A percentile compares a stretch with the other conserved stretches of the same genome.
phyloP scores from a whole-genome alignment of 1,140 invertebrate genomes.

The Melipona quadrifasciata region DNA sequence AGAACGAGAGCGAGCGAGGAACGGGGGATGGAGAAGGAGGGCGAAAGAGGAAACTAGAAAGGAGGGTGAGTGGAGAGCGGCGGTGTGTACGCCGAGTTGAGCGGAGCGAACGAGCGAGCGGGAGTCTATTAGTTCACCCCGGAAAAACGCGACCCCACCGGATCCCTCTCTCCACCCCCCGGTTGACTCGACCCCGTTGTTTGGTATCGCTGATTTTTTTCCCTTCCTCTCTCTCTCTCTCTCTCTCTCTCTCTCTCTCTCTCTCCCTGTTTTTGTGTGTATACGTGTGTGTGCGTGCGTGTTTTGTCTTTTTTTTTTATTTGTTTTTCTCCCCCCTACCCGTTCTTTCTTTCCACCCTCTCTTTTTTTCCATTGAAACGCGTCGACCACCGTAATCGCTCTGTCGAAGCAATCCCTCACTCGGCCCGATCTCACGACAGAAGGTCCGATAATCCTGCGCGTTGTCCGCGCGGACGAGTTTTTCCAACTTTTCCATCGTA shows the following conservation, averaged over 20 bases:
- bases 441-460: constrained; percentile 64
- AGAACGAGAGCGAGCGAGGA: constrained; percentile 52
- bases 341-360: constrained; percentile 40
- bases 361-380: constrained; percentile 72
- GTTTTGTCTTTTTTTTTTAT: constrained; percentile 54
- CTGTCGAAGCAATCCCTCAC: constrained; percentile 70
- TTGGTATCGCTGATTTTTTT: constrained; percentile 77
- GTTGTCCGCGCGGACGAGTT: constrained; percentile 49
- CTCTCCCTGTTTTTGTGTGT: too few relatives aligned
- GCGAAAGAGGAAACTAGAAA: constrained; percentile 50
- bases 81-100: constrained; percentile 64
- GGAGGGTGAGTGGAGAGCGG: constrained; percentile 46
- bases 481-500: constrained; percentile 38
- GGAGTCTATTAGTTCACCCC: constrained; percentile 79
- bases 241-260: constrained; percentile 6
- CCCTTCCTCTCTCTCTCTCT: constrained; percentile 49
- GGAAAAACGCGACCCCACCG: constrained; percentile 76
- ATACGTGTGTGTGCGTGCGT: too few relatives aligned
- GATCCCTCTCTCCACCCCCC: constrained; percentile 54
- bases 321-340: constrained; percentile 68
- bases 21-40: constrained; percentile 58
- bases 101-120: constrained; percentile 64
- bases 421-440: constrained; percentile 64
- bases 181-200: constrained; percentile 66
- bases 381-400: constrained; percentile 76